Evolutionary conservation across 2,888 invertebrate species (phyloP).

Genomic region (Megalurothrips usitatus): DNA sequence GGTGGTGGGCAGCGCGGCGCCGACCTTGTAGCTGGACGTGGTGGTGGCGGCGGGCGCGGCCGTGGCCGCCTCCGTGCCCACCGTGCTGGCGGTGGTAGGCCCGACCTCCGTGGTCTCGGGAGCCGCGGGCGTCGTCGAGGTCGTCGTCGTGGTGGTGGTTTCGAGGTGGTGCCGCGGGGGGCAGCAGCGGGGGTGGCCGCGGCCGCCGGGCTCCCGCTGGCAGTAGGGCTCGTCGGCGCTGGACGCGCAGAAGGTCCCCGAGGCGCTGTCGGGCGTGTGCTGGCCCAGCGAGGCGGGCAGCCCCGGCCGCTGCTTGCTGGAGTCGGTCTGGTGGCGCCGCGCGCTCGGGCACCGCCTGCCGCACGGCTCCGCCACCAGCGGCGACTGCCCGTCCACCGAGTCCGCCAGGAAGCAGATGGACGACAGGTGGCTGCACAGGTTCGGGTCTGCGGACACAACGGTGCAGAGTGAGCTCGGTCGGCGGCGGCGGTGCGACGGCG

Average conservation of each 20-base stretch:
- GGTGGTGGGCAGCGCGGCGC: slow-evolving; percentile 7
- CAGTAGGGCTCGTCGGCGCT: slow-evolving; percentile 66
- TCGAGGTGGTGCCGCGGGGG: slow-evolving; percentile 41
- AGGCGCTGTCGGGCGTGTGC: slow-evolving; percentile 63
- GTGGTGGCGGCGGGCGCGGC: neutral
- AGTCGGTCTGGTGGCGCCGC: slow-evolving; percentile 32
- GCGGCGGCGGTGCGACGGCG: neutral
- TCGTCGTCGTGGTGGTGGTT: neutral
- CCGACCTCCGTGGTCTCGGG: neutral
- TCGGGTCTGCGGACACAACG: slow-evolving; percentile 43
- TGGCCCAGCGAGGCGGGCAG: slow-evolving; percentile 64
- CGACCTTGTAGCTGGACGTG: neutral
- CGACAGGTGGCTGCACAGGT: slow-evolving; percentile 76
- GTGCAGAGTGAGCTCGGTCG: too few relatives aligned
- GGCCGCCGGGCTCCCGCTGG: slow-evolving; percentile 51
- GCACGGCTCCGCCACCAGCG: slow-evolving; percentile 62
- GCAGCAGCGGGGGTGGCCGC: slow-evolving; percentile 66
- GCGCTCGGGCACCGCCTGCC: slow-evolving; percentile 60
- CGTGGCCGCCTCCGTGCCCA: neutral
- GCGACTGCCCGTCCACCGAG: slow-evolving; percentile 56
- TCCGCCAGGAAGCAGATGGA: slow-evolving; percentile 75
- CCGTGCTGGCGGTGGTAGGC: slow-evolving; percentile 2
- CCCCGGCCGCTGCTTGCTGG: slow-evolving; percentile 56
- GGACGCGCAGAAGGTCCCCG: slow-evolving; percentile 66
- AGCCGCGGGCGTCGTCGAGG: neutral